Conservation (phyloP, 2,797 vertebrate species). For the Girardinus metallicus region DNA sequence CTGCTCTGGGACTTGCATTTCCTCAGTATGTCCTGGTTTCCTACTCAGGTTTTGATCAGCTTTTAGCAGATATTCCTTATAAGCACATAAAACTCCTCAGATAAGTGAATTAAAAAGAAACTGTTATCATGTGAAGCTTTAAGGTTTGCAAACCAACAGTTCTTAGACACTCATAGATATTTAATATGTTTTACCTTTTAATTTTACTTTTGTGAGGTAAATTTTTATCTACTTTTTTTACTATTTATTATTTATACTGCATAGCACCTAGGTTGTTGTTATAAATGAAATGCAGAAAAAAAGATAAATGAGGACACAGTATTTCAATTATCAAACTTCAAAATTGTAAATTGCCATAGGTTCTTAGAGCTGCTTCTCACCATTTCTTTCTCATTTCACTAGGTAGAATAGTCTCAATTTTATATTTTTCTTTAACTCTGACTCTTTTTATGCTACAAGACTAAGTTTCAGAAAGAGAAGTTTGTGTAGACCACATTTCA, state of each 20-base stretch:
- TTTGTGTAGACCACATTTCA: background rate
- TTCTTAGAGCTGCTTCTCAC: background rate
- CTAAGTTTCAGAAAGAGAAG: background rate
- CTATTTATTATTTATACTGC: background rate
- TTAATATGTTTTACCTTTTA: background rate
- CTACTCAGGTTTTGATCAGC: slow-evolving; percentile 50
- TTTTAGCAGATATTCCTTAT: slow-evolving; percentile 43
- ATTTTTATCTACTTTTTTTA: background rate
- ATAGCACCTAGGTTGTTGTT: background rate
- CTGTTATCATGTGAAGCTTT: background rate
- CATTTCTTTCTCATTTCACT: background rate
- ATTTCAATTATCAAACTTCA: background rate
- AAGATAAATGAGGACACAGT: background rate
- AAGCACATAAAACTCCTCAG: slow-evolving; percentile 25
- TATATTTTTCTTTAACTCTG: background rate
- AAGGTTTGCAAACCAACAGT: background rate
- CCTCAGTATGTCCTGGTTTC: slow-evolving; percentile 33
- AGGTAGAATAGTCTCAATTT: background rate
- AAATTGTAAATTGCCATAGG: background rate
- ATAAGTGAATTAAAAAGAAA: slow-evolving; percentile 26
- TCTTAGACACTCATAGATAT: background rate
- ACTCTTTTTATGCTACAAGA: slow-evolving; percentile 5
- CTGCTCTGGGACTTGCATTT: background rate
- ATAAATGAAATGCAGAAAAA: background rate
- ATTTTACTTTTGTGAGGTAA: no score